These are phyloP conservation scores for Diadumene lineata DNA, from an alignment of 92 coral and sea anemone genomes.

Conservation along the genomic window DNA sequence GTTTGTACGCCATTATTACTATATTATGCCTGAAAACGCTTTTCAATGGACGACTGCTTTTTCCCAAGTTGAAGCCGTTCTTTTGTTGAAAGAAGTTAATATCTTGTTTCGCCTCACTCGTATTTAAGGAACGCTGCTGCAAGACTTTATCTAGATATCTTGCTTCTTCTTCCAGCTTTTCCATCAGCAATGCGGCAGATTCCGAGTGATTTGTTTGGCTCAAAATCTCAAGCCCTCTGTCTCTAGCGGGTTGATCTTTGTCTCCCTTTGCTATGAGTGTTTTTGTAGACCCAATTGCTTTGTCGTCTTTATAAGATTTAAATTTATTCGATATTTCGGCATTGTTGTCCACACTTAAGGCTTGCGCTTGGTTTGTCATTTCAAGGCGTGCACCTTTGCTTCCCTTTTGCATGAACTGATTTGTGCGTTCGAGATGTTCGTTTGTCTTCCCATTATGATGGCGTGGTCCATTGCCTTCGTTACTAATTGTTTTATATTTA, in stretches of 20 bases:
- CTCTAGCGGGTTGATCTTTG: not conserved
- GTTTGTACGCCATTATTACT: slow-evolving; percentile 52
- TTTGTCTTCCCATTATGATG: not conserved
- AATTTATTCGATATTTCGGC: too few relatives aligned
- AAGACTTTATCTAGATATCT: not conserved
- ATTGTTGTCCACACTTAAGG: too few relatives aligned
- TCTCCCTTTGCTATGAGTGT: not conserved
- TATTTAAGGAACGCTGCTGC: not conserved
- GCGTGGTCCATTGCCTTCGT: not conserved
- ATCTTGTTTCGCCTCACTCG: not conserved
- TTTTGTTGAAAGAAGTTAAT: not conserved
- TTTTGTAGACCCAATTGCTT: too few relatives aligned
- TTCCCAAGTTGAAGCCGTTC: not conserved
- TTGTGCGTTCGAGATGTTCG: not conserved
- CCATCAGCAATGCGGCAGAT: not conserved
- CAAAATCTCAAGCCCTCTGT: not conserved
- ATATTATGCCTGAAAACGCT: slow-evolving; percentile 33
- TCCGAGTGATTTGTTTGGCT: not conserved
- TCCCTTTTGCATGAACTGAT: not conserved
- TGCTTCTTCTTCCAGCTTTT: not conserved
- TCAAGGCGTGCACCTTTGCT: not conserved
- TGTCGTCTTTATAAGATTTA: too few relatives aligned
- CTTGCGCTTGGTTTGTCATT: too few relatives aligned
- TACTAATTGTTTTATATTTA: not conserved
- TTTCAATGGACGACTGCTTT: not conserved